phyloP scores from a whole-genome alignment of 1,140 invertebrate genomes.

The Zaprionus gabonicus region DNA sequence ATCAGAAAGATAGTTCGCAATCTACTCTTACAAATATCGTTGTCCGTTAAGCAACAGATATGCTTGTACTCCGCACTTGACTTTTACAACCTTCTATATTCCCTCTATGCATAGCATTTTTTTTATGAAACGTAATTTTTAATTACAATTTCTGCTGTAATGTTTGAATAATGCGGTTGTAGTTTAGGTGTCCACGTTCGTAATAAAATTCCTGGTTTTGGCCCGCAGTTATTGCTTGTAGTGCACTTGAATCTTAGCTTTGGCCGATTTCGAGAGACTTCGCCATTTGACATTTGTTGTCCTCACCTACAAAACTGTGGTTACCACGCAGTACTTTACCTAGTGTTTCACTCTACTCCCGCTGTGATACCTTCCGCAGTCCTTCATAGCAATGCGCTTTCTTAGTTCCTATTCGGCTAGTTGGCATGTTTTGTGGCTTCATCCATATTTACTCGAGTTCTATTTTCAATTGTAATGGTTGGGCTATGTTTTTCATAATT shows the following conservation, averaged over 20 bases:
- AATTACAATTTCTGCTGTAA: too few relatives aligned
- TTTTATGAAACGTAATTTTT: too few relatives aligned
- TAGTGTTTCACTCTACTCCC: constrained; percentile 97
- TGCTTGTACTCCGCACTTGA: too few relatives aligned
- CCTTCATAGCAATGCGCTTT: constrained; percentile 82
- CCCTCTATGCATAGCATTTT: too few relatives aligned
- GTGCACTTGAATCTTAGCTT: constrained; percentile 90
- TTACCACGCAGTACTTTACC: constrained; percentile 99
- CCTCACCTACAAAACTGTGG: constrained; percentile 96
- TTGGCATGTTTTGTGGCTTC: constrained; percentile 93
- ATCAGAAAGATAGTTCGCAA: too few relatives aligned
- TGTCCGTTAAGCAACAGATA: too few relatives aligned
- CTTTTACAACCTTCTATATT: too few relatives aligned
- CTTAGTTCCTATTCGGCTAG: constrained; percentile 89
- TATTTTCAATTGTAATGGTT: constrained; percentile 92
- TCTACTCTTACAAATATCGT: too few relatives aligned
- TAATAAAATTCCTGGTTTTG: constrained; percentile 89
- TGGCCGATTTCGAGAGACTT: constrained; percentile 87
- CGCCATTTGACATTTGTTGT: constrained; percentile 95
- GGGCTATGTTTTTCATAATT: constrained; percentile 63
- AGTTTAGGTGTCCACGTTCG: constrained; percentile 82
- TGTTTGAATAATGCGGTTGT: constrained; percentile 62
- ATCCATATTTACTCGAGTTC: constrained; percentile 96
- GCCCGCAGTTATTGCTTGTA: constrained; percentile 87
- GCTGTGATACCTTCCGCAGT: constrained; percentile 87